Percentiles rank a stretch among this genome's conserved stretches.
These are phyloP conservation scores for Pseudotriccus pelzelni DNA, from an alignment of 2,797 vertebrate genomes.

Conservation along the genomic window DNA sequence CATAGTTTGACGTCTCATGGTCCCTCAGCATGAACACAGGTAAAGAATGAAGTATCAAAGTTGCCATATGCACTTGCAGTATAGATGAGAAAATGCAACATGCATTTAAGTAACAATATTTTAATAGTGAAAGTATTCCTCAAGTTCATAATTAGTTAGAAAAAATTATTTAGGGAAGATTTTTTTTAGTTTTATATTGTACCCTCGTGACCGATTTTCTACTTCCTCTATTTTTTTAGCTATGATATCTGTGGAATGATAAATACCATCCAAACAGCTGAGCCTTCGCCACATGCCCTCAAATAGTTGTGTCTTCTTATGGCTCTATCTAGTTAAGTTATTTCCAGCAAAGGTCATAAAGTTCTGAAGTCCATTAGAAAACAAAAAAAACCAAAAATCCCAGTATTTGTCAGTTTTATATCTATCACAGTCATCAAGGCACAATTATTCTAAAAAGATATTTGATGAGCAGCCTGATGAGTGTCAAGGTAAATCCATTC, in stretches of 20 bases:
- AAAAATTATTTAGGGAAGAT: neutral
- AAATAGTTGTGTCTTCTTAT: conserved; percentile 14
- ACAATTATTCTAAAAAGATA: neutral
- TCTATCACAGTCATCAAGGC: neutral
- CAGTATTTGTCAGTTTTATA: neutral
- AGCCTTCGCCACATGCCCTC: neutral
- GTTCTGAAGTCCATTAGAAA: neutral
- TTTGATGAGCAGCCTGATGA: neutral
- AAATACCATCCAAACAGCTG: neutral
- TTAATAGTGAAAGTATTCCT: neutral
- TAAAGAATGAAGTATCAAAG: neutral
- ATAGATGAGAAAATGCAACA: neutral
- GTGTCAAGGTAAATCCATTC: neutral
- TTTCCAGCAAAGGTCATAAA: conserved; percentile 45
- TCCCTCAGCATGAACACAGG: neutral
- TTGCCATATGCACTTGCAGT: neutral
- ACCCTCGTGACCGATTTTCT: neutral
- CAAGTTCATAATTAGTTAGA: neutral
- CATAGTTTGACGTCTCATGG: neutral
- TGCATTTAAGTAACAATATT: neutral
- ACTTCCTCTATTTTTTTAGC: neutral
- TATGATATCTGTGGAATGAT: neutral
- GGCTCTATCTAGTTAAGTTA: neutral
- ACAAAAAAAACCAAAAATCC: neutral
- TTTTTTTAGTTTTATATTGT: neutral